These are phyloP conservation scores for Rhinoderma darwinii DNA, from an alignment of 2,113 vertebrate genomes.

Conservation along the genomic window DNA sequence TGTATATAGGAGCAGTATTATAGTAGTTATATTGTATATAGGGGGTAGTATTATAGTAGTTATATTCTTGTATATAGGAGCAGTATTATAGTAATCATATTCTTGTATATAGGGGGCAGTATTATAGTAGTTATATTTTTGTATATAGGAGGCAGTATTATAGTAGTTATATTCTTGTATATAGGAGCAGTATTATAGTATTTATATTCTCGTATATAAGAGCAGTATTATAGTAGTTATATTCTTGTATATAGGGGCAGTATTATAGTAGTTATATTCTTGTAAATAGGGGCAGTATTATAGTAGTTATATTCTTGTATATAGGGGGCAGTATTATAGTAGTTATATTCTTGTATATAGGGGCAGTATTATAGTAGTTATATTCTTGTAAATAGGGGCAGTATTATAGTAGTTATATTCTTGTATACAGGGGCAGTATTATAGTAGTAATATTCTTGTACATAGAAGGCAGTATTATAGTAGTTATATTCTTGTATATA, in stretches of 20 bases:
- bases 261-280: conserved; percentile 22
- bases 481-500: not conserved
- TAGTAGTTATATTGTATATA: no score
- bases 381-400: not conserved
- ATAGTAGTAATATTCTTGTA: conserved; percentile 1
- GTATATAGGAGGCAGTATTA: conserved; percentile 12
- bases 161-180: conserved; percentile 17
- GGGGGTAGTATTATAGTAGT: no score
- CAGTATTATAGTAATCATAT: no score
- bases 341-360: not conserved
- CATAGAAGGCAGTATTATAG: not conserved
- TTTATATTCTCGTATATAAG: not conserved
- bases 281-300: conserved; percentile 16
- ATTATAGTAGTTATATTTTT: no score
- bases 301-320: conserved; percentile 18
- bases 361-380: not conserved
- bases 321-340: not conserved
- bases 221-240: not conserved
- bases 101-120: no score
- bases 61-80: no score
- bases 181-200: not conserved
- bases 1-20: no score
- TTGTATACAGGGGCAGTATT: not conserved
- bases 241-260: not conserved
- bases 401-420: not conserved